These are phyloP conservation scores for Ciconia maguari DNA, from an alignment of 2,113 vertebrate species.

Conservation along the genomic window DNA sequence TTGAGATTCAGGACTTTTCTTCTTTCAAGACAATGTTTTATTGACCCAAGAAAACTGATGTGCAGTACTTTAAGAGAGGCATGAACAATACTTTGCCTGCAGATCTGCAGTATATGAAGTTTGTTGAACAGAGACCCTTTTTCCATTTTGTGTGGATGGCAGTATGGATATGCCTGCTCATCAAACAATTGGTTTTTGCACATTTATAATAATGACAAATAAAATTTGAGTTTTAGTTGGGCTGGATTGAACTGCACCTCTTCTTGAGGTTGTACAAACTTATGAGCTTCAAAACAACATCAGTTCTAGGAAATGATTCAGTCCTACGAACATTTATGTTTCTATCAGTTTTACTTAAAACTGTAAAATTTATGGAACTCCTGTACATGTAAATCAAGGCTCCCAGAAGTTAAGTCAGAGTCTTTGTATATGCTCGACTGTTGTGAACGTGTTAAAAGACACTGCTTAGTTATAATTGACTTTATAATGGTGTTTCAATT, in stretches of 20 bases:
- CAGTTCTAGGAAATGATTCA: not conserved
- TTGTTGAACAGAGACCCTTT: not conserved
- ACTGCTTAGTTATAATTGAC: not conserved
- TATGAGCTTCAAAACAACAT: not conserved
- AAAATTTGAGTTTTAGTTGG: not conserved
- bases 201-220: not conserved
- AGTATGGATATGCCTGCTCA: not conserved
- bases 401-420: not conserved
- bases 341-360: not conserved
- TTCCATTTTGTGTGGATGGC: not conserved
- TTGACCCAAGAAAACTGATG: not conserved
- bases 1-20: not conserved
- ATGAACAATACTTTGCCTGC: not conserved
- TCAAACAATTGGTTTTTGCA: not conserved
- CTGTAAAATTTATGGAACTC: not conserved
- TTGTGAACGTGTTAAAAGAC: not conserved
- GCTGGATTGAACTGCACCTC: not conserved
- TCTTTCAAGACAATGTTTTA: not conserved
- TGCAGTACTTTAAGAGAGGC: not conserved
- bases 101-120: not conserved
- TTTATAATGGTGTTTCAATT: not conserved
- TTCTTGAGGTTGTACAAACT: not conserved
- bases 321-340: not conserved
- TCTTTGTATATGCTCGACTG: fast-evolving
- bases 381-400: not conserved